These are phyloP conservation scores for Aromia moschata DNA, from an alignment of 2,888 invertebrate species.

Conservation along the genomic window DNA sequence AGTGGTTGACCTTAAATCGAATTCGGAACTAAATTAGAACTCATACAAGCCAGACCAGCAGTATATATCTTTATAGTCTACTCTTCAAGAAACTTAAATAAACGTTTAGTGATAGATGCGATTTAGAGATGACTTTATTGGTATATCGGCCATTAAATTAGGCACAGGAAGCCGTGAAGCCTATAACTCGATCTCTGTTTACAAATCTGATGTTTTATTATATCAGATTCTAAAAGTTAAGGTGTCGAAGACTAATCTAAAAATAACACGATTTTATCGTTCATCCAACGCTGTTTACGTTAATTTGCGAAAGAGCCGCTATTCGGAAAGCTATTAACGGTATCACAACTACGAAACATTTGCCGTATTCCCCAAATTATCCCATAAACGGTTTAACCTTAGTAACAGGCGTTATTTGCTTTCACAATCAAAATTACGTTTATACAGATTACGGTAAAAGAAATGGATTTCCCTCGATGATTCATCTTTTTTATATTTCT, in stretches of 20 bases:
- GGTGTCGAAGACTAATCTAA: constrained; percentile 42
- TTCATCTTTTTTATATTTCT: no score
- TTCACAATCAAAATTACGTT: no score
- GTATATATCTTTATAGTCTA: constrained; percentile 26
- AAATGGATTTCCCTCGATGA: no score
- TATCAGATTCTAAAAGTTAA: constrained; percentile 45
- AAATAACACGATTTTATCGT: constrained; percentile 23
- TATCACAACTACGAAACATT: constrained; percentile 15
- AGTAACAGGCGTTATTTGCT: no score
- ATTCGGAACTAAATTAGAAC: constrained; percentile 25
- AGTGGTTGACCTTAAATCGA: constrained; percentile 26
- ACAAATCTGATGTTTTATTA: constrained; percentile 44
- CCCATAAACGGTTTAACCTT: neutral
- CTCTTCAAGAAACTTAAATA: constrained; percentile 41
- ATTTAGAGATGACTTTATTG: constrained; percentile 41
- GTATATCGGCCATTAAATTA: constrained; percentile 39
- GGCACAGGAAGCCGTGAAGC: constrained; percentile 48
- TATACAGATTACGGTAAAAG: no score
- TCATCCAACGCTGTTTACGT: constrained; percentile 25
- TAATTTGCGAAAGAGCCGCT: constrained; percentile 26
- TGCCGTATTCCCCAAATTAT: neutral
- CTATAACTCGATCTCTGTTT: constrained; percentile 45
- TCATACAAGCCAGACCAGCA: constrained; percentile 25
- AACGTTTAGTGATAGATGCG: constrained; percentile 42
- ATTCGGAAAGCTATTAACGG: constrained; percentile 21